Evolutionary conservation across 2,888 invertebrate species (phyloP).

Genomic region (Cheilosia impressa): DNA sequence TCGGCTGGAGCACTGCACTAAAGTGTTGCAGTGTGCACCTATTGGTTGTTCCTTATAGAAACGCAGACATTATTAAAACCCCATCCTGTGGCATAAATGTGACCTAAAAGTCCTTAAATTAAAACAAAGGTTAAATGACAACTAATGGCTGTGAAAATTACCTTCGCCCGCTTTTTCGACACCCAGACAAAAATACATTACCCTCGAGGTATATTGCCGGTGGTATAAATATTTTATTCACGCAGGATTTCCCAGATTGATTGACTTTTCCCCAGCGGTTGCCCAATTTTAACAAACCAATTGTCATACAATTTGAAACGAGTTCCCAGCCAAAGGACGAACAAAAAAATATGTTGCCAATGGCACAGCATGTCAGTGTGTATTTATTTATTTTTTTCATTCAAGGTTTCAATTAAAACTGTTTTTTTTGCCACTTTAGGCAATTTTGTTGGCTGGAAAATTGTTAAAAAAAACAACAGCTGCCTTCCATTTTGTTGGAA

Average conservation of each 20-base stretch:
- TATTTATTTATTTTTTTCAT: neutral
- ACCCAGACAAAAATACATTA: neutral
- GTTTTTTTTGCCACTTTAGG: slow-evolving; percentile 26
- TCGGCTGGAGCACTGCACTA: too few species aligned
- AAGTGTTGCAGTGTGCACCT: too few species aligned
- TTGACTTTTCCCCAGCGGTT: slow-evolving; percentile 5
- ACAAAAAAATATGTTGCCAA: slow-evolving; percentile 13
- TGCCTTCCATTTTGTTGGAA: neutral
- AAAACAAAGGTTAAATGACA: too few species aligned
- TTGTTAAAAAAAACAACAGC: neutral
- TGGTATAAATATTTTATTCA: neutral
- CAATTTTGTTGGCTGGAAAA: slow-evolving; percentile 5
- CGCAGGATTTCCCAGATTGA: neutral
- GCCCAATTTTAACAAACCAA: slow-evolving; percentile 15
- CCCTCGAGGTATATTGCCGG: neutral
- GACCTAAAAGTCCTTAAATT: too few species aligned
- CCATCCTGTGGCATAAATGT: too few species aligned
- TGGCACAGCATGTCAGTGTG: neutral
- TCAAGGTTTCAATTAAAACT: slow-evolving; percentile 13
- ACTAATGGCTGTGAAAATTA: too few species aligned
- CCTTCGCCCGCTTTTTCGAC: too few species aligned
- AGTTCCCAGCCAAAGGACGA: neutral
- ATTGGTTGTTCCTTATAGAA: too few species aligned
- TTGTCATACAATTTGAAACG: slow-evolving; percentile 16
- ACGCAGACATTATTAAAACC: too few species aligned